A percentile compares a stretch with the other conserved stretches of the same genome.
Conservation (phyloP, 2,113 vertebrate species). For the Pipa parva region DNA sequence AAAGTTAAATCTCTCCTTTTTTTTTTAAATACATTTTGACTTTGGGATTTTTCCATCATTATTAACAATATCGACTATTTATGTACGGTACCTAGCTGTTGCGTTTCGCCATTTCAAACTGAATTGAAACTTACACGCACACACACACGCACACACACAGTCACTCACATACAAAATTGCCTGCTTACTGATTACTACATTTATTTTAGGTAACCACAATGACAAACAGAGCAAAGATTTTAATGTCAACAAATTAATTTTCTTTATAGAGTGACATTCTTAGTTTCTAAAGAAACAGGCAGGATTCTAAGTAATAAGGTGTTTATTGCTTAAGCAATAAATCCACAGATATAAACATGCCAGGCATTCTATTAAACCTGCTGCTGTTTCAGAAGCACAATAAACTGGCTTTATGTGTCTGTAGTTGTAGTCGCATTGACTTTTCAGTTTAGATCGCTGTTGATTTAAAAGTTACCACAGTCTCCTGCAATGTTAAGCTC, state of each 20-base stretch:
- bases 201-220: constrained; percentile 73
- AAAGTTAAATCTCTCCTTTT: too few species aligned
- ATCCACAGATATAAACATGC: constrained; percentile 72
- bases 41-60: neutral
- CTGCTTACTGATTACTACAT: constrained; percentile 69
- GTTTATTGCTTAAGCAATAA: constrained; percentile 72
- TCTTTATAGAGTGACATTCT: constrained; percentile 71
- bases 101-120: constrained; percentile 54
- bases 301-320: constrained; percentile 72
- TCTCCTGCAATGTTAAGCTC: constrained; percentile 59
- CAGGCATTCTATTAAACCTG: constrained; percentile 68
- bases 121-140: constrained; percentile 63
- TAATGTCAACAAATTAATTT: constrained; percentile 68
- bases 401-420: constrained; percentile 66
- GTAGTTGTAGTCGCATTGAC: constrained; percentile 56
- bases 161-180: constrained; percentile 71
- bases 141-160: constrained; percentile 69
- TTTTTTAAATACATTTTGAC: too few species aligned
- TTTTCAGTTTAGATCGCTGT: constrained; percentile 63
- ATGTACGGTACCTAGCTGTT: neutral
- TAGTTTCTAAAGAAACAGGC: constrained; percentile 74
- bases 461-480: constrained; percentile 61
- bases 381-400: constrained; percentile 62
- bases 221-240: constrained; percentile 65
- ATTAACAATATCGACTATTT: neutral